Conservation (phyloP, 2,888 invertebrate species). For the Pachydiplax longipennis region DNA sequence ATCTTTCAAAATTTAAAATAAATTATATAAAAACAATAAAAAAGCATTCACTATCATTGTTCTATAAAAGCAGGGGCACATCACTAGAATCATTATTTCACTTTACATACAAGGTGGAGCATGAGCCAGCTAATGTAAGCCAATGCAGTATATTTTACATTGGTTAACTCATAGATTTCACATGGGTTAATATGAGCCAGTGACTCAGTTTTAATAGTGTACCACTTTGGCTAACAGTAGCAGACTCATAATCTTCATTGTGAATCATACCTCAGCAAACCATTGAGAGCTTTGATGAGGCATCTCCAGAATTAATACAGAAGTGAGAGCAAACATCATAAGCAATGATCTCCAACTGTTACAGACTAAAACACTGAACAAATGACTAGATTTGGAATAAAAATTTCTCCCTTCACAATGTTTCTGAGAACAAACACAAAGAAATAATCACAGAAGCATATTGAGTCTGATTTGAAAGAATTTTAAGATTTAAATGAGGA, state of each 20-base stretch:
- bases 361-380: neutral
- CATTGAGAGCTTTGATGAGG: neutral
- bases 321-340: neutral
- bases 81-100: neutral
- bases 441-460: neutral
- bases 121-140: no score
- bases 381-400: conserved; percentile 28
- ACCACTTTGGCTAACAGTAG: no score
- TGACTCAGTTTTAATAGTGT: no score
- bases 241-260: no score
- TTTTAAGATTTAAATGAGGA: neutral
- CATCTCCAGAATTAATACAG: neutral
- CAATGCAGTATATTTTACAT: no score
- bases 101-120: neutral
- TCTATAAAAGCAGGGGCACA: conserved; percentile 18
- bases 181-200: no score
- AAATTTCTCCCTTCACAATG: neutral
- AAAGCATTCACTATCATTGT: neutral
- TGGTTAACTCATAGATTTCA: no score
- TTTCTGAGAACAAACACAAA: neutral
- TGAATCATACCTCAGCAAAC: neutral
- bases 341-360: neutral
- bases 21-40: conserved; percentile 37
- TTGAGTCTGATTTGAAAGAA: neutral
- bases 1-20: conserved; percentile 26